phyloP scores from a whole-genome alignment of 2,888 invertebrate species.

The Philonicus albiceps region DNA sequence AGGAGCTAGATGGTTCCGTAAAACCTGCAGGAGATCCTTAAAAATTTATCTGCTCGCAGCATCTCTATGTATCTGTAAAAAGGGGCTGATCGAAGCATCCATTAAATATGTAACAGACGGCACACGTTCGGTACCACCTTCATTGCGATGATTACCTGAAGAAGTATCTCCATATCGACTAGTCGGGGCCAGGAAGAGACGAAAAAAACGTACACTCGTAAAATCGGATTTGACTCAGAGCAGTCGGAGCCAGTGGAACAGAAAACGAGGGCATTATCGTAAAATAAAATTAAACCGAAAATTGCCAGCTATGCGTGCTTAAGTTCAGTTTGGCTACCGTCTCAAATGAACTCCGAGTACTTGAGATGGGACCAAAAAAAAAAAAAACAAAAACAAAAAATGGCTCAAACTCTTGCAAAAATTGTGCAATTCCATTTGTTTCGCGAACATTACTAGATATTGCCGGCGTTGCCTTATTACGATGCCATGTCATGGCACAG shows the following conservation, averaged over 20 bases:
- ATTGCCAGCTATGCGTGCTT: conserved; percentile 43
- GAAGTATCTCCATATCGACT: neutral
- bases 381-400: no score
- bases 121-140: conserved; percentile 7
- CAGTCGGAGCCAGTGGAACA: conserved; percentile 33
- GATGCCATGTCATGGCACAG: conserved; percentile 30
- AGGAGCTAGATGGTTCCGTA: neutral
- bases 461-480: conserved; percentile 22
- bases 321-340: conserved; percentile 43
- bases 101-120: neutral
- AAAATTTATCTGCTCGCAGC: neutral
- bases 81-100: neutral
- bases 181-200: neutral
- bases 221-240: conserved; percentile 45
- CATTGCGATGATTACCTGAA: conserved; percentile 25
- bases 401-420: conserved; percentile 20
- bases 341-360: conserved; percentile 12
- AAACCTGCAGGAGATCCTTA: neutral
- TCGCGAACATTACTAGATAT: conserved; percentile 29
- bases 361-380: neutral
- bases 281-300: conserved; percentile 45
- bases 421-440: conserved; percentile 40
- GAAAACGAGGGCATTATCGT: conserved; percentile 47
- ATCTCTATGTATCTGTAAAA: neutral
- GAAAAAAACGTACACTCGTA: conserved; percentile 30